Conservation (phyloP, 23 tunicate genomes). For the Phallusia fumigata region DNA sequence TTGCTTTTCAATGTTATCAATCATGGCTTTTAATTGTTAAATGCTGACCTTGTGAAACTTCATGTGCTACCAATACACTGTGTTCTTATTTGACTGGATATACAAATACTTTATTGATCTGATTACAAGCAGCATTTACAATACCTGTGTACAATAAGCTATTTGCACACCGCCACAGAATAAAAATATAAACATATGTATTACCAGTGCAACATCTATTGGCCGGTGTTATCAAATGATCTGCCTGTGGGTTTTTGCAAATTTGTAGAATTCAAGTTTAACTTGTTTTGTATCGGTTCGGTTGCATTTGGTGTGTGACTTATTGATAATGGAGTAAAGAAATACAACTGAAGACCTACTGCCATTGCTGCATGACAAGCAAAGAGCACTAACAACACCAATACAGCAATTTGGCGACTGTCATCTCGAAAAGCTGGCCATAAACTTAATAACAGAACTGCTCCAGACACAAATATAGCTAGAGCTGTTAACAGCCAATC, state of each 20-base stretch:
- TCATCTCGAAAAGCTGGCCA: conserved; percentile 77
- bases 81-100: neutral
- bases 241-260: neutral
- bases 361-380: conserved; percentile 49
- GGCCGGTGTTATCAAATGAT: neutral
- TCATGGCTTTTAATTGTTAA: conserved; percentile 6
- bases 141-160: no score
- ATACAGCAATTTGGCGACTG: conserved; percentile 33
- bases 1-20: neutral
- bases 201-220: neutral
- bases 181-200: neutral
- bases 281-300: neutral
- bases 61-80: neutral
- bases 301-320: neutral
- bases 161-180: neutral
- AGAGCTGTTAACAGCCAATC: conserved; percentile 73
- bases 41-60: neutral
- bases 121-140: neutral
- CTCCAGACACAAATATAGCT: conserved; percentile 62
- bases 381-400: conserved; percentile 29
- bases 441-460: conserved; percentile 46
- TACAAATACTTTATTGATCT: neutral
- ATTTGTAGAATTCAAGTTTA: neutral
- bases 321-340: conserved; percentile 44
- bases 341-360: conserved; percentile 50